phyloP scores from a whole-genome alignment of 2,113 vertebrate genomes.

The Riparia riparia region DNA sequence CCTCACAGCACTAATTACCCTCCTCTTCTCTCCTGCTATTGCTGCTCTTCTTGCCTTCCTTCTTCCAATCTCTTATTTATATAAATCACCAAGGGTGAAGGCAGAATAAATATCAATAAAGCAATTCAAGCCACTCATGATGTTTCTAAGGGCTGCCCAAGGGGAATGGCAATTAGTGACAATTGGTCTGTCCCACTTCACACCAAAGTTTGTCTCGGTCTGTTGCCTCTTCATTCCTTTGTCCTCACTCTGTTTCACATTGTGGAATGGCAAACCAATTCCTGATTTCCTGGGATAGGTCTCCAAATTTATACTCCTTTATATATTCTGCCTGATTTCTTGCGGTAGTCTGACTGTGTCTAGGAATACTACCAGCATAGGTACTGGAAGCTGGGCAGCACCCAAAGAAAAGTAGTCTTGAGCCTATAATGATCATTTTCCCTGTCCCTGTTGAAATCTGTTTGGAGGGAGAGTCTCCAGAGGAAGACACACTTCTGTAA shows the following conservation, averaged over 20 bases:
- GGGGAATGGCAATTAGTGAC: background rate
- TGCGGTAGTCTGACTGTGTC: background rate
- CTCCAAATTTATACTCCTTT: background rate
- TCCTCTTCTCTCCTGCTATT: background rate
- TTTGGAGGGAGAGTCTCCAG: background rate
- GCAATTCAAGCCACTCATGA: background rate
- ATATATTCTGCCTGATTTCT: background rate
- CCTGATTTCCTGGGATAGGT: background rate
- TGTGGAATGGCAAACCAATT: background rate
- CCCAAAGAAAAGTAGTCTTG: background rate
- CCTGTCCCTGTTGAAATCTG: background rate
- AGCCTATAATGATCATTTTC: background rate
- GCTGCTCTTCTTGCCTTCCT: background rate
- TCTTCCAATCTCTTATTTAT: constrained; percentile 55
- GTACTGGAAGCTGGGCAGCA: background rate
- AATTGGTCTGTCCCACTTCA: background rate
- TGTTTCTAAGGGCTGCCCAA: background rate
- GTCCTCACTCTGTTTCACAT: background rate
- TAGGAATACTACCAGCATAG: background rate
- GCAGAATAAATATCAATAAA: constrained; percentile 37
- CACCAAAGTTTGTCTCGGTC: background rate
- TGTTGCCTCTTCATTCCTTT: background rate
- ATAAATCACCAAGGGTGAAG: constrained; percentile 11
- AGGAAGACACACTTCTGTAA: background rate
- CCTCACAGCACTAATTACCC: background rate